Conservation (phyloP, 2,888 invertebrate genomes). For the Griposia aprilina region DNA sequence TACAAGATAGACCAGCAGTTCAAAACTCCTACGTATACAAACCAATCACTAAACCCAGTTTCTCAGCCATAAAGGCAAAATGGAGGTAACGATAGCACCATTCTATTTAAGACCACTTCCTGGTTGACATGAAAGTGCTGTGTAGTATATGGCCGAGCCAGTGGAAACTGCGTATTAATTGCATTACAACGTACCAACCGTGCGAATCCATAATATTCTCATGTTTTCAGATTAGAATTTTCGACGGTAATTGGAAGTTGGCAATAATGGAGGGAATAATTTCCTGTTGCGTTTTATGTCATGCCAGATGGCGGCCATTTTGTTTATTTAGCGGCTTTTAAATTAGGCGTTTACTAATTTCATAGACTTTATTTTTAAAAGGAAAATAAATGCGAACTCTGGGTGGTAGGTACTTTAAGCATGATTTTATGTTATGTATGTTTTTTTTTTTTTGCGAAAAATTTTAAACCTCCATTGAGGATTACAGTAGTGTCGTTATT, state of each 20-base stretch:
- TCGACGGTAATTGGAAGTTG: slow-evolving; percentile 6
- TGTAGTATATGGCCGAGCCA: slow-evolving; percentile 46
- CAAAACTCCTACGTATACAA: slow-evolving; percentile 10
- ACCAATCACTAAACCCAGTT: slow-evolving; percentile 6
- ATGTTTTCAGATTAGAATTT: slow-evolving; percentile 22
- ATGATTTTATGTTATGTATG: too few relatives aligned
- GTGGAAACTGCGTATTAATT: slow-evolving; percentile 54
- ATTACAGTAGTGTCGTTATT: too few relatives aligned
- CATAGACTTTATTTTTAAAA: too few relatives aligned
- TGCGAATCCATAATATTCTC: slow-evolving; percentile 34
- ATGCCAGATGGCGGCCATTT: slow-evolving; percentile 22
- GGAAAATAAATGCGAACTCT: too few relatives aligned
- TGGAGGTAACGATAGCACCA: slow-evolving; percentile 28
- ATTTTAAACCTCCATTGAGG: too few relatives aligned
- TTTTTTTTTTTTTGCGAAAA: too few relatives aligned
- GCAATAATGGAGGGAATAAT: slow-evolving; percentile 37
- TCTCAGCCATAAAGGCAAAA: slow-evolving; percentile 4
- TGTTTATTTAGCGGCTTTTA: not conserved
- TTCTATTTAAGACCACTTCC: slow-evolving; percentile 51
- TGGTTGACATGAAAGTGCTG: slow-evolving; percentile 40
- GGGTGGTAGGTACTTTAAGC: too few relatives aligned
- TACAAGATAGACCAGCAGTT: too few relatives aligned
- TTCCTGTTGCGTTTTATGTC: slow-evolving; percentile 27
- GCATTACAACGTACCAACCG: slow-evolving; percentile 11
- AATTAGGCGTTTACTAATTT: too few relatives aligned